A percentile compares a stretch with the other conserved stretches of the same genome.
These are phyloP conservation scores for Cynodonichthys magdalenae DNA, from an alignment of 2,797 vertebrate species.

Conservation along the genomic window DNA sequence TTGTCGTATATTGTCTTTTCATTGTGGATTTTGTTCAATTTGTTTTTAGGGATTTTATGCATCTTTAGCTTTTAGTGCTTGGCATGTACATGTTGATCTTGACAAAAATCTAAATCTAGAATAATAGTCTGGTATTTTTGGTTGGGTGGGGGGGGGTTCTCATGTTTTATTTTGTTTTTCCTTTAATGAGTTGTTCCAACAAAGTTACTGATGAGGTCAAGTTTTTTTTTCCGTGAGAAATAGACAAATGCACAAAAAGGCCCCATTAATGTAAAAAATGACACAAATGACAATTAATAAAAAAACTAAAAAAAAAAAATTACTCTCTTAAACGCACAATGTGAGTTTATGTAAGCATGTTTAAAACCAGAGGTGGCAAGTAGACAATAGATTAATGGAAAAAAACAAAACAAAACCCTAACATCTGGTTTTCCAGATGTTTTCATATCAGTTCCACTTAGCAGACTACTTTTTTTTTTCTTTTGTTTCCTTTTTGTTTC, in stretches of 20 bases:
- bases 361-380: slow-evolving; percentile 42
- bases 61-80: slow-evolving; percentile 26
- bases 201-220: slow-evolving; percentile 37
- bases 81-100: slow-evolving; percentile 54
- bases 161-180: too few species aligned
- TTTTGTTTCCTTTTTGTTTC: slow-evolving; percentile 56
- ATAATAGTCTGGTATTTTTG: slow-evolving; percentile 41
- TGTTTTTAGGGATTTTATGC: slow-evolving; percentile 46
- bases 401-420: slow-evolving; percentile 44
- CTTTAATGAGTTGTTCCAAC: slow-evolving; percentile 50
- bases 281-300: slow-evolving; percentile 12
- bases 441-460: slow-evolving; percentile 48
- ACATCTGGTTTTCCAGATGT: slow-evolving; percentile 55
- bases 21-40: slow-evolving; percentile 37
- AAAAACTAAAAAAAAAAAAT: neutral
- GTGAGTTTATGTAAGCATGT: slow-evolving; percentile 2
- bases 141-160: too few species aligned
- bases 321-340: too few species aligned
- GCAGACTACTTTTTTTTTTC: slow-evolving; percentile 44
- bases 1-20: slow-evolving; percentile 49
- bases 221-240: slow-evolving; percentile 37
- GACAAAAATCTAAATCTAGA: slow-evolving; percentile 63
- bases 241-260: slow-evolving; percentile 20
- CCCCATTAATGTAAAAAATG: too few species aligned
- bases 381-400: slow-evolving; percentile 29